A percentile compares a stretch with the other conserved stretches of the same genome.
Conservation (phyloP, 2,113 vertebrate species). For the Tragelaphus strepsiceros region DNA sequence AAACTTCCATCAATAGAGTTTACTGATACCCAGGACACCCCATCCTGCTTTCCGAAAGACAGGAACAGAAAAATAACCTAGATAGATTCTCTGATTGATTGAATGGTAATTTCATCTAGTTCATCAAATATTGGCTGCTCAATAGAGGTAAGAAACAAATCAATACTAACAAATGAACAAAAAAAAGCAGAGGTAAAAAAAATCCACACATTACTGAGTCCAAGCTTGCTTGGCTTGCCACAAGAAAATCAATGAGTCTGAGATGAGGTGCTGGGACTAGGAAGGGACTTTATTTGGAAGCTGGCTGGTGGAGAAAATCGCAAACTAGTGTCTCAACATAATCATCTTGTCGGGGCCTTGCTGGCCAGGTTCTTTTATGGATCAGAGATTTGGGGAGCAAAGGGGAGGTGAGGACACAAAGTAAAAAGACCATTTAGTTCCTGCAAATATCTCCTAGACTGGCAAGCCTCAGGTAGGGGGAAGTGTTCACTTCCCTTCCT, state of each 20-base stretch:
- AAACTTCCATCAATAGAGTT: neutral
- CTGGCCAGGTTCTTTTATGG: neutral
- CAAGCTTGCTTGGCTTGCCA: neutral
- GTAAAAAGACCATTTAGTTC: neutral
- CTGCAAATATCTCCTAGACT: neutral
- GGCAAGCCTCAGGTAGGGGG: neutral
- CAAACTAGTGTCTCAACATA: neutral
- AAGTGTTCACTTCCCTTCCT: accelerated
- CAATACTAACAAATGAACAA: neutral
- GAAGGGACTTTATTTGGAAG: neutral
- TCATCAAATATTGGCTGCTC: neutral
- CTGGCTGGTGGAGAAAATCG: neutral
- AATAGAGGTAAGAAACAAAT: neutral
- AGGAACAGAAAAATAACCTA: neutral
- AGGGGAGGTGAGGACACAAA: neutral
- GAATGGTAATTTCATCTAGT: neutral
- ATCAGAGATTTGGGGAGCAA: neutral
- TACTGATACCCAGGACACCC: neutral
- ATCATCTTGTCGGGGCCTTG: neutral
- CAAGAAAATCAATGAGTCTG: neutral
- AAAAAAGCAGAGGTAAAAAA: neutral
- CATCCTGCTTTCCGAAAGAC: neutral
- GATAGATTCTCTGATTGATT: neutral
- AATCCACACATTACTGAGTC: neutral
- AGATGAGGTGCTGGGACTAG: neutral